phyloP scores from a whole-genome alignment of 2,888 invertebrate genomes.

The Synanthedon myopaeformis region DNA sequence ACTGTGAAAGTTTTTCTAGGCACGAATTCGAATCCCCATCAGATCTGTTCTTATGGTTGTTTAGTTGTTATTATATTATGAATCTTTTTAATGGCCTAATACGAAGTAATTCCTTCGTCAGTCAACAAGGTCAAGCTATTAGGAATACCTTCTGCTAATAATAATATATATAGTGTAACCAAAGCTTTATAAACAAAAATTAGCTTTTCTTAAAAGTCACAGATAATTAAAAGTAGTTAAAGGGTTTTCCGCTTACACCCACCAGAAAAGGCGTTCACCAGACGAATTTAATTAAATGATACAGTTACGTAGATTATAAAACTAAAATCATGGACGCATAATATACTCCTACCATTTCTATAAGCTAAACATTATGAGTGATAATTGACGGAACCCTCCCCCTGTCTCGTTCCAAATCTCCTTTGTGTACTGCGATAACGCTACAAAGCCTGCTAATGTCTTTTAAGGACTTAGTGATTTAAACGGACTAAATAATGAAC shows the following conservation, averaged over 20 bases:
- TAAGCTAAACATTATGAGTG: constrained; percentile 36
- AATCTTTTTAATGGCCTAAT: no score
- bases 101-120: no score
- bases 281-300: background rate
- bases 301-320: background rate
- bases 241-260: background rate
- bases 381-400: constrained; percentile 43
- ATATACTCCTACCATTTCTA: background rate
- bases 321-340: constrained; percentile 13
- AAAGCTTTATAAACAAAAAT: no score
- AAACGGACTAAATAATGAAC: constrained; percentile 70
- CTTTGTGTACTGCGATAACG: constrained; percentile 66
- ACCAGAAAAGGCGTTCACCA: background rate
- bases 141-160: no score
- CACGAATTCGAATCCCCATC: no score
- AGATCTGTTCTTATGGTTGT: no score
- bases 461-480: constrained; percentile 71
- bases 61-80: no score
- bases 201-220: no score
- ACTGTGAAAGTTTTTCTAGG: no score
- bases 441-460: constrained; percentile 68
- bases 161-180: no score
- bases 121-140: no score
- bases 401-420: constrained; percentile 49
- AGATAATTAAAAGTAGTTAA: no score